A percentile compares a stretch with the other conserved stretches of the same genome.
These are phyloP conservation scores for Leucoma salicis DNA, from an alignment of 2,888 invertebrate genomes.

Conservation along the genomic window DNA sequence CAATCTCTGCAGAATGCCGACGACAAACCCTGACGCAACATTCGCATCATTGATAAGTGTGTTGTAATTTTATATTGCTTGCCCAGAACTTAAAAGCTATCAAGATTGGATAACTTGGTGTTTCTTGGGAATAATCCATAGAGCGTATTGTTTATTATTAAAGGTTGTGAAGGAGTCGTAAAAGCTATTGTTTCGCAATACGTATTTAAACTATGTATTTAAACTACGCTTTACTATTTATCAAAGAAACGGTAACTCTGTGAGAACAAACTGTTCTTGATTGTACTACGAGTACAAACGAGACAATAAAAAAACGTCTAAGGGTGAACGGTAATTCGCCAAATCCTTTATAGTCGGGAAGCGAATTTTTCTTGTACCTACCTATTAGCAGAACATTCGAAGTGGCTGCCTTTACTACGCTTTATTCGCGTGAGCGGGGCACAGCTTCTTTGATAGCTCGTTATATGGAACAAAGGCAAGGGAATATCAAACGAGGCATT, in stretches of 20 bases:
- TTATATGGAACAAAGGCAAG: constrained; percentile 64
- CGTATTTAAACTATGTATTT: too few relatives aligned
- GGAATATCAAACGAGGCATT: constrained; percentile 63
- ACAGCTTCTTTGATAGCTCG: constrained; percentile 54
- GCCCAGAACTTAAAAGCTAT: constrained; percentile 60
- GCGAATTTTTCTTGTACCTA: constrained; percentile 42
- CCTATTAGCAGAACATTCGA: constrained; percentile 45
- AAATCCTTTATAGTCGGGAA: constrained; percentile 21
- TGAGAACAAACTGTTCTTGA: constrained; percentile 5
- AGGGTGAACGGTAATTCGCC: constrained; percentile 14
- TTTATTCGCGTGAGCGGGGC: constrained; percentile 39
- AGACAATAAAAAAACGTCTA: not conserved
- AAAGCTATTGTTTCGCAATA: constrained; percentile 35
- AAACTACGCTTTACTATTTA: too few relatives aligned
- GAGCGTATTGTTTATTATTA: constrained; percentile 47
- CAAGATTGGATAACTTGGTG: constrained; percentile 51
- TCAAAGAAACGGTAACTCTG: too few relatives aligned
- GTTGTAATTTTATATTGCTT: constrained; percentile 68
- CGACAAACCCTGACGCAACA: constrained; percentile 41
- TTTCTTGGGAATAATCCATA: constrained; percentile 41
- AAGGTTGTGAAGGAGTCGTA: constrained; percentile 39
- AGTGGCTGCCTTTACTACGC: constrained; percentile 46
- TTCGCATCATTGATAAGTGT: constrained; percentile 72
- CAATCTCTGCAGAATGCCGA: constrained; percentile 15
- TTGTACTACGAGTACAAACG: not conserved